phyloP scores from a whole-genome alignment of 2,113 vertebrate genomes.

The Istiophorus platypterus region DNA sequence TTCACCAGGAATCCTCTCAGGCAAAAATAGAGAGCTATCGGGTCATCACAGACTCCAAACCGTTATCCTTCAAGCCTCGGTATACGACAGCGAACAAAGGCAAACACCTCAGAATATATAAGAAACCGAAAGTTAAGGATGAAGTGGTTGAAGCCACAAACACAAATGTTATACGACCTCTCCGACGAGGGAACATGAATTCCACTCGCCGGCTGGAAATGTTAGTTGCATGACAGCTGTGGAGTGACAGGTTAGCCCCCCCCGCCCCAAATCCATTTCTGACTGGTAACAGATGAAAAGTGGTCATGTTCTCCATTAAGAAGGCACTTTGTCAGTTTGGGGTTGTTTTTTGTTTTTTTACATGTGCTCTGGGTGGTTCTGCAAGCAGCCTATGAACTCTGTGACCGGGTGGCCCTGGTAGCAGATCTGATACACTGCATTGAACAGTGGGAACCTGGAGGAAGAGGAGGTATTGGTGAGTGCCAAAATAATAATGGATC shows the following conservation, averaged over 20 bases:
- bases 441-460: conserved; percentile 95
- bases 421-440: conserved; percentile 93
- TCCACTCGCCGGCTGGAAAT: conserved; percentile 2
- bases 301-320: conserved; percentile 41
- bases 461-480: conserved; percentile 10
- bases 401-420: conserved; percentile 88
- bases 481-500: background rate
- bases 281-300: conserved; percentile 5
- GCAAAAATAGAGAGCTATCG: background rate
- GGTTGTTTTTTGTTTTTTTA: conserved; percentile 55
- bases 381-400: conserved; percentile 92
- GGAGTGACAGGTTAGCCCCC: conserved; percentile 25
- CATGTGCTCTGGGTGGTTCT: conserved; percentile 96
- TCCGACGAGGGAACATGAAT: background rate
- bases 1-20: conserved; percentile 13
- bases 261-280: background rate
- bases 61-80: conserved; percentile 42
- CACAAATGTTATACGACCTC: conserved; percentile 12
- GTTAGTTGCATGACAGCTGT: conserved; percentile 18
- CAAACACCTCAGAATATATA: conserved; percentile 30
- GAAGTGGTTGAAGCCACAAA: conserved; percentile 23
- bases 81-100: background rate
- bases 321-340: conserved; percentile 65
- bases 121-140: conserved; percentile 16
- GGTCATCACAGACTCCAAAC: background rate